phyloP scores from a whole-genome alignment of 2,797 vertebrate genomes.

The Streptopelia turtur region DNA sequence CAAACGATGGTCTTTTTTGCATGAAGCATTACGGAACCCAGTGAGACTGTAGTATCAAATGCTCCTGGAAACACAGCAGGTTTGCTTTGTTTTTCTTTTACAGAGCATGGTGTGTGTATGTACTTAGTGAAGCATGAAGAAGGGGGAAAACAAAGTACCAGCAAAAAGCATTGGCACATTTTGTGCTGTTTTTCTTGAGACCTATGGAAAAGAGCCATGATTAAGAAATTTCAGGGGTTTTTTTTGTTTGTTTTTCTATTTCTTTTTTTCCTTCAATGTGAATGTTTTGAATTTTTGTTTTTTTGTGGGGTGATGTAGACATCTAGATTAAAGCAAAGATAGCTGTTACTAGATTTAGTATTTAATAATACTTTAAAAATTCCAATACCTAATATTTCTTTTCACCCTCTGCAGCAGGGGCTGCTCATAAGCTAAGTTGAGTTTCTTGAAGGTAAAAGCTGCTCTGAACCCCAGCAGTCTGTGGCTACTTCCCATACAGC shows the following conservation, averaged over 20 bases:
- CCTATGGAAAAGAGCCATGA: neutral
- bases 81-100: neutral
- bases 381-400: neutral
- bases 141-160: neutral
- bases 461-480: neutral
- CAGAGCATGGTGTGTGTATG: neutral
- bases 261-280: fast-evolving
- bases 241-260: neutral
- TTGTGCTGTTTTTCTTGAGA: neutral
- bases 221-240: neutral
- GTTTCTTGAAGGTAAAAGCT: neutral
- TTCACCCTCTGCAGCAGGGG: neutral
- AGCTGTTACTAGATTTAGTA: neutral
- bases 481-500: neutral
- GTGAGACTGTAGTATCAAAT: neutral
- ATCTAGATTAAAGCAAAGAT: neutral
- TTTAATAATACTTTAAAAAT: neutral
- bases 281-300: neutral
- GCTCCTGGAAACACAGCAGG: neutral
- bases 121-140: neutral
- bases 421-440: neutral
- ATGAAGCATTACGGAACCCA: neutral
- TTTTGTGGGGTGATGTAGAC: too few relatives aligned
- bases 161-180: neutral
- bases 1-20: neutral